Base-by-base conservation (phyloP, 1,140 invertebrate species). In the Drosophila azteca region DNA sequence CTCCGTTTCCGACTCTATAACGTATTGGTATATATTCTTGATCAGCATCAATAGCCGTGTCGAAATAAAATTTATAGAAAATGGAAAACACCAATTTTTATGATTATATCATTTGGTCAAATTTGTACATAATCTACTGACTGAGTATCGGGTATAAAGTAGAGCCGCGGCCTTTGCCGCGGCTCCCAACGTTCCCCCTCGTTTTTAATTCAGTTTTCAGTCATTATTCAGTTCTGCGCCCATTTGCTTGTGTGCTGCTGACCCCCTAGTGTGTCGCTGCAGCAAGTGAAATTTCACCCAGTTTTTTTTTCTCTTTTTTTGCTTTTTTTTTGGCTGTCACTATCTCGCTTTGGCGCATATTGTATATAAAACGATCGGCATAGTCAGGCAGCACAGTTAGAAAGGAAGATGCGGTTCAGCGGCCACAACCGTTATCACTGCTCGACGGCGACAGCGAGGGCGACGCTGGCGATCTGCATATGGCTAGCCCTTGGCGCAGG, bases 321-420 rank as follows among this genome's bases (percentile, higher is more conserved):
- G 24, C 3, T 26, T 26, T 26, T 24, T 26, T 26, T 26, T 44
- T 57, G 39, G 11, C 1, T 41, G 13, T 17, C 31, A 22, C 17
- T 58, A 53, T 43, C 69, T 55, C 41, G 65, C n/a, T 41, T 48
- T 46, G 44, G 26, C 7, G 65, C 15, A 46, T 15, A 31, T 60
- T 39, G 20, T 41, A 44, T 26, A 64, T 29, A 70, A 69, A 70
- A 69, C 69, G 35, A 17, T 35, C 64, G 26, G 51, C 66, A 45
- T 45, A 68, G 39, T 20, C 20, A 35, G 31, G 20, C 31, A 6
- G 58, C 5, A 20, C 60, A 31, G 64, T 70, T 70, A 70, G 65
- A 70, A 70, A 58, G 52, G 52, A 70, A 70, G 67, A 58, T 70
- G 65, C 67, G 67, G 64, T 70, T 69, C 65, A 69, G 67, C 65